Base-by-base conservation (phyloP, 1,140 invertebrate species). In the Lucilia cuprina region DNA sequence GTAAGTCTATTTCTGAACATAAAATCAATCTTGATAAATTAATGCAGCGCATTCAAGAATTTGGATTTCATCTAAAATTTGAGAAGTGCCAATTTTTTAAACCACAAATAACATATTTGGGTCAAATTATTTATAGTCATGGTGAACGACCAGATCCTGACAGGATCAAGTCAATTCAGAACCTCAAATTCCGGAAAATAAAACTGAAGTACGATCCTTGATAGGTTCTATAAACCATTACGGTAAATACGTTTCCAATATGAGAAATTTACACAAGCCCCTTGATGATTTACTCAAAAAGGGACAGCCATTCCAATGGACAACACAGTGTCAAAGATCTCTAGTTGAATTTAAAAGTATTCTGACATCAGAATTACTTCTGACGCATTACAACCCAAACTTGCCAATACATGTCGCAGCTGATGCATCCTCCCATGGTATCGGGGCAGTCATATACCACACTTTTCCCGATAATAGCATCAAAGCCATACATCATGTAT, bases 371-470 rank as follows among this genome's bases (percentile, higher is more conserved):
- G 19, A 74, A 25, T 13, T 74, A 30, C 70, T 74, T 19, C 12
- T 74, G 8, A 82, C 47, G 21, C 78, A 12, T 21, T 82, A 50
- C 83, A 86, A 92, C 70, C 88, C 89, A 17, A 84, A 90, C 87
- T 88, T 91, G 88, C 92, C 93, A 89, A 89, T 93, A 88, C 89
- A 92, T 87, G 88, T 93, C 0, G 86, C 90, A 9, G 88, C 85
- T 12, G 92, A 93, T 86, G 91, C 89, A 34, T 89, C 86, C 25
- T 85, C 88, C 0, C 86, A 87, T 47, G 92, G 91, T 0, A 19
- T 93, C 8, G 92, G 92, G n/a, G 92, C 91, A 4, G 91, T 93
- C 10, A 2, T 41, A 93, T 10, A 50, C 78, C 41, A 82, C 21
- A 82, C 78, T 19, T 50, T 21, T 82, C 78, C 41, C n/a, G n/a